Percentiles rank a stretch among this genome's conserved stretches.
These are phyloP conservation scores for Heterohyrax brucei DNA, from an alignment of 2,797 vertebrate genomes.

Conservation along the genomic window DNA sequence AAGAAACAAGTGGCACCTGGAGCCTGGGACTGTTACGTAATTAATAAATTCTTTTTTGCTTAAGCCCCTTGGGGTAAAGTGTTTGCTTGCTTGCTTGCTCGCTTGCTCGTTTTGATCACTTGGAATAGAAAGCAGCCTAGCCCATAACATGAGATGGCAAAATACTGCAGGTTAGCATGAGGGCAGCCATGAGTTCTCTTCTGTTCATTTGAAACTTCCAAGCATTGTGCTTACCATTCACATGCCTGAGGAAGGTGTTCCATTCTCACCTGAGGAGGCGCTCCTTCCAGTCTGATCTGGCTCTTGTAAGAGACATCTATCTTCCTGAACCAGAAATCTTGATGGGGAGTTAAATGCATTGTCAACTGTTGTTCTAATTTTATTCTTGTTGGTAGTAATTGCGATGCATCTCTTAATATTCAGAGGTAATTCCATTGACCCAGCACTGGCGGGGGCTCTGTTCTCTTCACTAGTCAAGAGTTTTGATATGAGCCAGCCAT, in stretches of 20 bases:
- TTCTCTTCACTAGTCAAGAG: neutral
- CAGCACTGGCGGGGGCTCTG: neutral
- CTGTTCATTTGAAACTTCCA: neutral
- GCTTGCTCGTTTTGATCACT: neutral
- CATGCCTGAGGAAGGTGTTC: neutral
- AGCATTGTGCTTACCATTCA: neutral
- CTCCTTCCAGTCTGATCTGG: neutral
- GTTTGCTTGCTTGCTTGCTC: neutral
- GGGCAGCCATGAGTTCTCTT: neutral
- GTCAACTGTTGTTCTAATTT: neutral
- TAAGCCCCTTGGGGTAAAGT: neutral
- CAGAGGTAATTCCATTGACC: neutral
- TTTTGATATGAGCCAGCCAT: neutral
- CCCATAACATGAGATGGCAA: neutral
- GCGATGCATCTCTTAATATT: neutral
- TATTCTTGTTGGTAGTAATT: conserved; percentile 14
- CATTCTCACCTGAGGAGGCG: neutral
- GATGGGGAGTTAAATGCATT: neutral
- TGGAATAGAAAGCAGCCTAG: neutral
- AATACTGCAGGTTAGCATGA: neutral
- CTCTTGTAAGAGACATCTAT: neutral
- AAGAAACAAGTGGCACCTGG: neutral
- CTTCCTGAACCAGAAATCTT: conserved; percentile 19
- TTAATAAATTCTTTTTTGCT: neutral
- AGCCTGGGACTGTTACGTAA: neutral